Percentiles rank a stretch among this genome's conserved stretches.
phyloP scores from a whole-genome alignment of 2,797 vertebrate species.

The Leucoraja ocellata region DNA sequence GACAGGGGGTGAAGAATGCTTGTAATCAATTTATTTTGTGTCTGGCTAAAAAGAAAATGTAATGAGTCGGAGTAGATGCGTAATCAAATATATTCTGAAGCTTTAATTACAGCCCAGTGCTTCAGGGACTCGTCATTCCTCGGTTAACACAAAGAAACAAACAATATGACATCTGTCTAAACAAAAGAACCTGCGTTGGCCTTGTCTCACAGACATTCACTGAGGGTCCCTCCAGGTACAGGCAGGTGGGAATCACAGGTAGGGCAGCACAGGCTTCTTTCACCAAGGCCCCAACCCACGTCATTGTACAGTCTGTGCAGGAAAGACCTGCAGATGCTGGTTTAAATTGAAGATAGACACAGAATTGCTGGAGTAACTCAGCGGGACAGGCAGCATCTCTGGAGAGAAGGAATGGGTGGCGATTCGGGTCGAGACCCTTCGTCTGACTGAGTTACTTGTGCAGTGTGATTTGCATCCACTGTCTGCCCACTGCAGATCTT shows the following conservation, averaged over 20 bases:
- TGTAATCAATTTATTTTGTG: not conserved
- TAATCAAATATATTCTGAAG: not conserved
- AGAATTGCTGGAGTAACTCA: too few species aligned
- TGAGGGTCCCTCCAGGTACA: not conserved
- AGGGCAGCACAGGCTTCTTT: not conserved
- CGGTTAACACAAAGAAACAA: slow-evolving; percentile 6
- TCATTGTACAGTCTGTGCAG: not conserved
- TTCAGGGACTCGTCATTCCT: not conserved
- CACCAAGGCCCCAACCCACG: too few species aligned
- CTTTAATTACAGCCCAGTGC: slow-evolving; percentile 5
- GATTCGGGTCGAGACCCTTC: too few species aligned
- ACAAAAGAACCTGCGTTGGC: not conserved
- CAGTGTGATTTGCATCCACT: not conserved
- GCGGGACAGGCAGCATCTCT: too few species aligned
- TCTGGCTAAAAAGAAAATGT: not conserved
- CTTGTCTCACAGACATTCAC: not conserved
- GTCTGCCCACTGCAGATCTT: too few species aligned
- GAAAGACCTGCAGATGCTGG: too few species aligned
- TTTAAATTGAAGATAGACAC: too few species aligned
- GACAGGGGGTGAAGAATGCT: not conserved
- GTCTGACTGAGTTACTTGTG: too few species aligned
- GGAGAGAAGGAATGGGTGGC: too few species aligned
- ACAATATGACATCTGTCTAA: slow-evolving; percentile 32
- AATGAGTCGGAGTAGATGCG: not conserved
- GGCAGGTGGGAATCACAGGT: not conserved